Evolutionary conservation across 2,113 vertebrate species (phyloP).

Genomic region (Rhadina sibilatrix): DNA sequence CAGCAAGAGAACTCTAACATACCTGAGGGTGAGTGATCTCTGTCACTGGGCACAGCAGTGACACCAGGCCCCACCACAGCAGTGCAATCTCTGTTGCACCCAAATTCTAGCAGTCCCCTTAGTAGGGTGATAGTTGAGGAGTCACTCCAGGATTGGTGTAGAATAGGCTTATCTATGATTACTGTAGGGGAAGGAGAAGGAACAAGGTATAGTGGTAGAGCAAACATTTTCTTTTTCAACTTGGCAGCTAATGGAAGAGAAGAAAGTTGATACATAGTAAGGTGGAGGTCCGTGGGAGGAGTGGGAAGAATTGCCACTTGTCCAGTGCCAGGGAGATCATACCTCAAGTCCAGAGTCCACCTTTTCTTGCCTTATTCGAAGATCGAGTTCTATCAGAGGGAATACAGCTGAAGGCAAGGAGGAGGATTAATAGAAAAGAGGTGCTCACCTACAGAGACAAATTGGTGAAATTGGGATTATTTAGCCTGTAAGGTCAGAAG

Average conservation of each 20-base stretch:
- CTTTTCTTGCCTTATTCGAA: slow-evolving; percentile 20
- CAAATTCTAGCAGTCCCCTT: background rate
- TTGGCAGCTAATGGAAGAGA: background rate
- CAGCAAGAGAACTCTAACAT: background rate
- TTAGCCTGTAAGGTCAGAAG: background rate
- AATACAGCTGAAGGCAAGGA: background rate
- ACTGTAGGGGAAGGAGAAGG: background rate
- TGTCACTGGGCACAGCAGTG: background rate
- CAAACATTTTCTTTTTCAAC: slow-evolving; percentile 6
- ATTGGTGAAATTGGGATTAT: slow-evolving; percentile 30
- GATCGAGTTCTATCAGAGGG: background rate
- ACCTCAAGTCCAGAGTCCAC: background rate
- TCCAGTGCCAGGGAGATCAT: background rate
- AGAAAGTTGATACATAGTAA: background rate
- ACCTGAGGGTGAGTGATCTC: background rate
- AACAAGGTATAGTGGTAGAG: background rate
- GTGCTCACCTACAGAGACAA: background rate
- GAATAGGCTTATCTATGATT: background rate
- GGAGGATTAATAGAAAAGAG: background rate
- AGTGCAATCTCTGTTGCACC: background rate
- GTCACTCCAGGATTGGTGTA: background rate
- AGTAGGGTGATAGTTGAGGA: background rate
- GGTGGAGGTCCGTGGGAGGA: background rate
- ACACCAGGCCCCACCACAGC: accelerated
- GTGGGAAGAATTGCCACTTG: background rate